A percentile compares a stretch with the other conserved stretches of the same genome.
Conservation (phyloP, 2,888 invertebrate genomes). For the Electrophaes corylata region DNA sequence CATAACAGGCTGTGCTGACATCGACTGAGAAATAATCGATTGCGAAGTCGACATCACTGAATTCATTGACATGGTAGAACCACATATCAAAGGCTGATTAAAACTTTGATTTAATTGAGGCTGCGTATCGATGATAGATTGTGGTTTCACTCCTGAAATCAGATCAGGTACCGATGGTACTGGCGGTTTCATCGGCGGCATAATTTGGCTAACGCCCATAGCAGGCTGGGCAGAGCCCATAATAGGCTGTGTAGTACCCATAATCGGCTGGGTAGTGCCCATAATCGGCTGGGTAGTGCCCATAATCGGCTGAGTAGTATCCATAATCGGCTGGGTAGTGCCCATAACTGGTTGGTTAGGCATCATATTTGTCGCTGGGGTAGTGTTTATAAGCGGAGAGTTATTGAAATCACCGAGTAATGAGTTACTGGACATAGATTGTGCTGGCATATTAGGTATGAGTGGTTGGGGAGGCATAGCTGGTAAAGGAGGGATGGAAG, state of each 20-base stretch:
- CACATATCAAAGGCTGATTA: slow-evolving; percentile 50
- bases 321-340: slow-evolving; percentile 35
- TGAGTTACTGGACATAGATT: slow-evolving; percentile 48
- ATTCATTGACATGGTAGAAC: slow-evolving; percentile 33
- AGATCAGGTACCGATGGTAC: slow-evolving; percentile 70
- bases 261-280: slow-evolving; percentile 29
- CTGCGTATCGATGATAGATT: slow-evolving; percentile 43
- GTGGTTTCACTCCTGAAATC: slow-evolving; percentile 66
- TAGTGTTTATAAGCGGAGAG: slow-evolving; percentile 21
- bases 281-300: slow-evolving; percentile 29
- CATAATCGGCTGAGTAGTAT: slow-evolving; percentile 27
- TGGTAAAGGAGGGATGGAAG: slow-evolving; percentile 45
- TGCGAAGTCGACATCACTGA: slow-evolving; percentile 28
- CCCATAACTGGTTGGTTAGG: slow-evolving; percentile 34
- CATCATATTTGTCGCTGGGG: slow-evolving; percentile 22
- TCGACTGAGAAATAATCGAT: slow-evolving; percentile 22
- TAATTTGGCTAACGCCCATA: no score
- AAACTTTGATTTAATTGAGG: slow-evolving; percentile 25
- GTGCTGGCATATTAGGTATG: slow-evolving; percentile 44
- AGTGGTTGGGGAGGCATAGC: slow-evolving; percentile 47
- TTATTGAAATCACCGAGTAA: slow-evolving; percentile 57
- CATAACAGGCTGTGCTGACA: slow-evolving; percentile 33
- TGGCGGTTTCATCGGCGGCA: slow-evolving; percentile 52
- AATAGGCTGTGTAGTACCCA: slow-evolving; percentile 34
- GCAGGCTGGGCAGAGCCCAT: slow-evolving; percentile 31